Evolutionary conservation across 2,888 invertebrate genomes (phyloP), one percentile per base, ranked within the genome.

Genomic region (Drosophila putrida): DNA sequence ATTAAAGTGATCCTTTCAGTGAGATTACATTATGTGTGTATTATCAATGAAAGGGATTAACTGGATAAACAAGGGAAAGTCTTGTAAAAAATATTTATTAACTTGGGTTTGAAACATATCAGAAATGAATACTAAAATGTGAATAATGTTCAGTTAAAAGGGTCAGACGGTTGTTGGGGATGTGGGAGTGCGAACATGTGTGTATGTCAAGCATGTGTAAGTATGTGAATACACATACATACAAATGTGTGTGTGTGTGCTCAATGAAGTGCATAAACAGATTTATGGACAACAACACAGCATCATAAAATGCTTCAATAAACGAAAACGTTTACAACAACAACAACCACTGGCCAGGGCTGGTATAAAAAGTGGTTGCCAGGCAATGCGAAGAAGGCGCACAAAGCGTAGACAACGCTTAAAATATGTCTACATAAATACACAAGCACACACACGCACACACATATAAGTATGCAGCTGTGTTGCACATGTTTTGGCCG

Each of bases 221-320:
- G 20, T 20, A 20, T 20, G 20, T 3, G 20, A 20, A 35, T 46
- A 38, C 3, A 20, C 20, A 20, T 20, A 10, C 31, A 10, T 44
- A 20, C 31, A 20, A 53, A 10, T 47, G 44, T 49, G 31, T 53
- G 44, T 55, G 39, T 65, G 46, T 80, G 78, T 71, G 81, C 62
- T 72, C 82, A 81, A 78, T 82, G 81, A 77, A 83, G 85, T 83
- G 85, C 82, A 83, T 85, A 79, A 85, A 85, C 85, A 79, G 83
- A 83, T 83, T 83, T 83, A 83, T 85, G 82, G 72, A 76, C 76
- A 76, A 69, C 75, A 75, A 69, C 71, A 75, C 84, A 83, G 82
- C 75, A 82, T 79, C 85, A 79, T 83, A 85, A 83, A 83, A 82
- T 83, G 79, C 82, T 82, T 80, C 71, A 85, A 78, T 82, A 86